Conservation (phyloP, 2,113 vertebrate genomes). For the Myotis brandtii region DNA sequence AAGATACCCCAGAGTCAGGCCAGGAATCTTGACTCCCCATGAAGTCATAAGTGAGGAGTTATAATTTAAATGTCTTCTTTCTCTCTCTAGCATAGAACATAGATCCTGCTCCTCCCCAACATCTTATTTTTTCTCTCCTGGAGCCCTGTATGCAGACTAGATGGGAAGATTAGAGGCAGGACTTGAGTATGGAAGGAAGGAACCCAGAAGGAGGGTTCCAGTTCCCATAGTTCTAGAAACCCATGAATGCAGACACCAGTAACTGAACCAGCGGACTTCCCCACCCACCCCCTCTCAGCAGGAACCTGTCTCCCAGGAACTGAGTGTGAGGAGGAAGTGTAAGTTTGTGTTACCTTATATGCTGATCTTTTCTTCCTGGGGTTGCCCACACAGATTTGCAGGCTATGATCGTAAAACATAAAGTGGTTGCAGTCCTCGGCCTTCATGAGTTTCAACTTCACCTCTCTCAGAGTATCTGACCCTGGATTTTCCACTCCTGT, state of each 20-base stretch:
- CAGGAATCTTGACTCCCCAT: neutral
- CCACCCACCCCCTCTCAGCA: neutral
- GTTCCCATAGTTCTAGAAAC: neutral
- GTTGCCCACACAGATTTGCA: conserved; percentile 43
- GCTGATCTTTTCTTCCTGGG: neutral
- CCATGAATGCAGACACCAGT: neutral
- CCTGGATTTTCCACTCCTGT: fast-evolving
- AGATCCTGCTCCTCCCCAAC: neutral
- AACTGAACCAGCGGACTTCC: neutral
- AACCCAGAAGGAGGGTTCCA: neutral
- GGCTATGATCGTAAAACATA: fast-evolving
- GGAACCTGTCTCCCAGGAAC: neutral
- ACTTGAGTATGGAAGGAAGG: neutral
- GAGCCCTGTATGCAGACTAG: neutral
- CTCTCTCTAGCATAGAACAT: neutral
- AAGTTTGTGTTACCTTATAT: neutral
- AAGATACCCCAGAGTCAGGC: neutral
- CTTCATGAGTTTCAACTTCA: conserved; percentile 35
- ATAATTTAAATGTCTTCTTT: neutral
- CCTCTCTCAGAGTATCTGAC: conserved; percentile 45
- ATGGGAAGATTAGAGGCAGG: neutral
- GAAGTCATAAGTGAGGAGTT: neutral
- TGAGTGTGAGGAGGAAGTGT: neutral
- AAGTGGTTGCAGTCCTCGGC: neutral
- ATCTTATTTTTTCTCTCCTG: neutral